Conservation (phyloP, 1,140 invertebrate genomes). For the Drosophila carrolli region DNA sequence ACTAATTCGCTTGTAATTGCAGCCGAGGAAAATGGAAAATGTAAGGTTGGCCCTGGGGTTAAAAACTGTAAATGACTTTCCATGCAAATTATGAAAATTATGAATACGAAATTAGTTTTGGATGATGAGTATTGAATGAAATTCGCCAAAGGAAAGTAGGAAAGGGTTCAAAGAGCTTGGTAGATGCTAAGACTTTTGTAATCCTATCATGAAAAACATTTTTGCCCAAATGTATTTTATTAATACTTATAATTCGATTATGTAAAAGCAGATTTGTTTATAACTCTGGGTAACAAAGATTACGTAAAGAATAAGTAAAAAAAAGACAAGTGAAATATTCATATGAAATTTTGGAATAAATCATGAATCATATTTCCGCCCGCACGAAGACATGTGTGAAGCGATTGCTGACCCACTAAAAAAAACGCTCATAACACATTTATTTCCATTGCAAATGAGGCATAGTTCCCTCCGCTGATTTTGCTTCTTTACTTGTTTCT, state of each 20-base stretch:
- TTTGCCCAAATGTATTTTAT: background rate
- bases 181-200: constrained; percentile 10
- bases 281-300: constrained; percentile 2
- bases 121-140: constrained; percentile 44
- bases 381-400: constrained; percentile 23
- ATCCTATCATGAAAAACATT: background rate
- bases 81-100: constrained; percentile 70
- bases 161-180: background rate
- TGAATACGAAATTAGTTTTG: constrained; percentile 67
- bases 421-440: constrained; percentile 31
- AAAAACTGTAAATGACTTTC: constrained; percentile 35
- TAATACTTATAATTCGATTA: background rate
- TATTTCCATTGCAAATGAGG: constrained; percentile 52
- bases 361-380: constrained; percentile 54
- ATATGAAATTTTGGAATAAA: constrained; percentile 43
- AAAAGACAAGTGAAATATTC: constrained; percentile 19
- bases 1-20: constrained; percentile 74
- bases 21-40: constrained; percentile 25
- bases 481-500: background rate
- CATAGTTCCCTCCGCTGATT: constrained; percentile 12
- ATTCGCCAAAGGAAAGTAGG: background rate
- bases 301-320: constrained; percentile 11
- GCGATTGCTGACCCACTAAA: constrained; percentile 37
- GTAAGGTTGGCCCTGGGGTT: constrained; percentile 30
- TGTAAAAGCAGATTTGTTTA: constrained; percentile 1